Evolutionary conservation across 2,797 vertebrate species (phyloP).

Genomic region (Lagocephalus sceleratus): DNA sequence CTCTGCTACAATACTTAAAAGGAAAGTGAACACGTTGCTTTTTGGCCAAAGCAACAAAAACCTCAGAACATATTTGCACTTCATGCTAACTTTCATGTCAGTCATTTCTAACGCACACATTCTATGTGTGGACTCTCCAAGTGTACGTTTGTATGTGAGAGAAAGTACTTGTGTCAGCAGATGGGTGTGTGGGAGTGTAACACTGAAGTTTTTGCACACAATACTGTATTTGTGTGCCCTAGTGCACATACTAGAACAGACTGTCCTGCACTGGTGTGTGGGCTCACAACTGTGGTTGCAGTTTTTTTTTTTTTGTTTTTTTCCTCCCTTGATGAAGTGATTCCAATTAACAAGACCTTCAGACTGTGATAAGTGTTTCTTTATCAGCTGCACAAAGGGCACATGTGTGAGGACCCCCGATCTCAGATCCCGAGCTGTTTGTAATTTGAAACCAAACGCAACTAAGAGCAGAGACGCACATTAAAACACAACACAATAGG

Average conservation of each 20-base stretch:
- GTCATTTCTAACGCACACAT: too few relatives aligned
- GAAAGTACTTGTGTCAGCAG: conserved; percentile 39
- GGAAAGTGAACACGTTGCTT: not conserved
- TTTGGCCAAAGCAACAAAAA: not conserved
- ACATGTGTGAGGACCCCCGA: conserved; percentile 4
- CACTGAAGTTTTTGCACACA: conserved; percentile 15
- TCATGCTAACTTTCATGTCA: not conserved
- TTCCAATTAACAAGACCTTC: conserved; percentile 5
- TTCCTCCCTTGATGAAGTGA: conserved; percentile 7
- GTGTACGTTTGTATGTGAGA: conserved; percentile 8
- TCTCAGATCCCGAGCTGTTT: conserved; percentile 29
- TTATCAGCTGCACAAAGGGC: conserved; percentile 30
- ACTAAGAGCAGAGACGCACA: not conserved
- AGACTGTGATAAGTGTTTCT: conserved; percentile 19
- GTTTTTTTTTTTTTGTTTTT: not conserved
- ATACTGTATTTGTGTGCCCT: conserved; percentile 6
- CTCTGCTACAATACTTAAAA: not conserved
- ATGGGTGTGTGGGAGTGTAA: conserved; percentile 41
- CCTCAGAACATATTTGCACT: not conserved
- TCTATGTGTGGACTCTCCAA: too few relatives aligned
- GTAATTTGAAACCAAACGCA: conserved; percentile 29
- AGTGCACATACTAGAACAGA: conserved; percentile 4
- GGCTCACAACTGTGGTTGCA: conserved; percentile 3
- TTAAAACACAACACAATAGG: too few relatives aligned
- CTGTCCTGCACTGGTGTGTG: not conserved